Evolutionary conservation across 2,113 vertebrate genomes (phyloP).

Genomic region (Oncorhynchus tshawytscha): DNA sequence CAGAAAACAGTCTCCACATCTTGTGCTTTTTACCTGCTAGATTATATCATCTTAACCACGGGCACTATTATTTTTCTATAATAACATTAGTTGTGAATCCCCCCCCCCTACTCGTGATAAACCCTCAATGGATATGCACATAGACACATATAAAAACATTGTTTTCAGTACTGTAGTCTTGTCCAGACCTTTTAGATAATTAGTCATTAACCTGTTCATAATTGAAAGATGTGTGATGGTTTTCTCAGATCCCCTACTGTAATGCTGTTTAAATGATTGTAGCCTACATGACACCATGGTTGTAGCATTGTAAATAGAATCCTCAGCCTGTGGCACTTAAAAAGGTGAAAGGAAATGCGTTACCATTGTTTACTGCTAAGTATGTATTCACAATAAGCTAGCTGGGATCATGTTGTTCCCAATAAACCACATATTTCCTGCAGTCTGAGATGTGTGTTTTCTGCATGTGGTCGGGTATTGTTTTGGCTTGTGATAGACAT

Average conservation of each 20-base stretch:
- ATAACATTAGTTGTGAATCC: not conserved
- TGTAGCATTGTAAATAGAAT: constrained; percentile 72
- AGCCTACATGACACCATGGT: constrained; percentile 57
- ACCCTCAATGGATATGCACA: not conserved
- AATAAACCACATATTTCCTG: constrained; percentile 68
- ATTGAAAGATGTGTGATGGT: too few species aligned
- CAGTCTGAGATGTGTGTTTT: constrained; percentile 18
- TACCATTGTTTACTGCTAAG: constrained; percentile 71
- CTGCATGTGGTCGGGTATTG: not conserved
- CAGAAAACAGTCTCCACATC: not conserved
- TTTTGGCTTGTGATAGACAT: not conserved
- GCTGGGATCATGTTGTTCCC: constrained; percentile 66
- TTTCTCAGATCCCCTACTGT: constrained; percentile 58
- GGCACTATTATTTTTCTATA: not conserved
- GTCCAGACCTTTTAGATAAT: not conserved
- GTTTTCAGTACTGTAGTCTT: too few species aligned
- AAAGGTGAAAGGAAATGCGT: constrained; percentile 60
- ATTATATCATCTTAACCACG: not conserved
- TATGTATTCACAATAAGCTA: constrained; percentile 70
- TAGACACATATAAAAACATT: not conserved
- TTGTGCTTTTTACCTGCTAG: not conserved
- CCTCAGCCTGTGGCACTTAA: constrained; percentile 73
- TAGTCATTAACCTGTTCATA: not conserved
- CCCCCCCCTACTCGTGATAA: not conserved
- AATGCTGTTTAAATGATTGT: constrained; percentile 67